These are phyloP conservation scores for Pyrocephalus nanus DNA, from an alignment of 2,797 vertebrate genomes.

Conservation along the genomic window DNA sequence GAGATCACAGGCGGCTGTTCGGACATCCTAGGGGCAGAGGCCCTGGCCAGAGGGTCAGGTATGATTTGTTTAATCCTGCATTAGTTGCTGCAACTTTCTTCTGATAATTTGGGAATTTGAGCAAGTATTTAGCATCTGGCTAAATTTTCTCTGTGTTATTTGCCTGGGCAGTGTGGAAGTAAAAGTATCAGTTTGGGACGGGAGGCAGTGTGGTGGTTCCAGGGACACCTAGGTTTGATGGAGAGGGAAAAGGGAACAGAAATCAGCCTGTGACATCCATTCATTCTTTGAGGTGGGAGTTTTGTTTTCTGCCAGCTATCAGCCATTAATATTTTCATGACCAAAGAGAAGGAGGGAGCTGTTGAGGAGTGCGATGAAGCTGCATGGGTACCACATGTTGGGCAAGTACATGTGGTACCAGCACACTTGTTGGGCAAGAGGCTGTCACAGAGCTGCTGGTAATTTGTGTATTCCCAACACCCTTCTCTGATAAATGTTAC, in stretches of 20 bases:
- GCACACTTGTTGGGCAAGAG: accelerated
- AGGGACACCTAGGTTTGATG: not conserved
- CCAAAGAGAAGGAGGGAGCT: not conserved
- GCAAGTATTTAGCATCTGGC: not conserved
- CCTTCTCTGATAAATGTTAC: not conserved
- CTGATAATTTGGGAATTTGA: not conserved
- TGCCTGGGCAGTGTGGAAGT: not conserved
- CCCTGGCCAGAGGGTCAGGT: not conserved
- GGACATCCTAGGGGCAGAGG: not conserved
- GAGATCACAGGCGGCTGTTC: not conserved
- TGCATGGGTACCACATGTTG: accelerated
- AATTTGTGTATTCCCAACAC: accelerated
- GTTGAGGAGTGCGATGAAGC: not conserved
- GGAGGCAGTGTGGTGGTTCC: not conserved
- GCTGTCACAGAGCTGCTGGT: not conserved
- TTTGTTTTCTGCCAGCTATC: not conserved
- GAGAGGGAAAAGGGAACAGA: not conserved
- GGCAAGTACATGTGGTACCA: too few relatives aligned
- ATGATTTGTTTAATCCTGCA: not conserved
- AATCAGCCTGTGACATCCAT: not conserved
- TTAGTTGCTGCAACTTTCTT: not conserved
- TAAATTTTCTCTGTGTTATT: not conserved
- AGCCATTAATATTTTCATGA: not conserved
- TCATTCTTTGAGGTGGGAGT: not conserved
- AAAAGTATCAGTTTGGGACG: not conserved